A percentile compares a stretch with the other conserved stretches of the same genome.
These are phyloP conservation scores for Heliothis virescens DNA, from an alignment of 1,140 invertebrate genomes.

Conservation along the genomic window DNA sequence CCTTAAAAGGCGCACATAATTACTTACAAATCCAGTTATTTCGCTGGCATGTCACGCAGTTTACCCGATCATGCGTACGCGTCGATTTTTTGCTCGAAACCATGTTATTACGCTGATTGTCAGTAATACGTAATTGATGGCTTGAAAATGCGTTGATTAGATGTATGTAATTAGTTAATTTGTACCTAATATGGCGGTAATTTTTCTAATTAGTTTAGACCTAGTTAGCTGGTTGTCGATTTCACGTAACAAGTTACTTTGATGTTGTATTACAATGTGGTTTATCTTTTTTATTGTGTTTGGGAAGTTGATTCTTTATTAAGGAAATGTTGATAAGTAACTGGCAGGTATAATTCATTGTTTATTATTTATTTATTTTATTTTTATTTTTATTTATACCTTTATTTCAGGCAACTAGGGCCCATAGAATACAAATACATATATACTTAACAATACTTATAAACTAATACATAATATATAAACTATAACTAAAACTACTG, in stretches of 20 bases:
- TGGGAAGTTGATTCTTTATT: neutral
- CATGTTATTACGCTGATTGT: slow-evolving; percentile 12
- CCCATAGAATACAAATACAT: too few relatives aligned
- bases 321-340: neutral
- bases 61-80: slow-evolving; percentile 27
- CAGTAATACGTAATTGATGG: slow-evolving; percentile 19
- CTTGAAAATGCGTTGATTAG: neutral
- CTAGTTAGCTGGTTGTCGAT: neutral
- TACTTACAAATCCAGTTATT: slow-evolving; percentile 35
- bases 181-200: neutral
- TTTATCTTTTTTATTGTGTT: neutral
- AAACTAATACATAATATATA: too few relatives aligned
- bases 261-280: too few relatives aligned
- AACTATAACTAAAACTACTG: too few relatives aligned
- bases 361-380: too few relatives aligned
- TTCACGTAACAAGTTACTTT: neutral
- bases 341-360: too few relatives aligned
- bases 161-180: neutral
- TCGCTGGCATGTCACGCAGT: slow-evolving; percentile 22
- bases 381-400: too few relatives aligned
- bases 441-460: too few relatives aligned
- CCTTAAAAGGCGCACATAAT: slow-evolving; percentile 31
- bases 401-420: too few relatives aligned
- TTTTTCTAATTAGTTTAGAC: slow-evolving; percentile 1
- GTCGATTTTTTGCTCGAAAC: slow-evolving; percentile 14